phyloP scores from a whole-genome alignment of 2,113 vertebrate genomes.

The Phylloscopus trochilus region DNA sequence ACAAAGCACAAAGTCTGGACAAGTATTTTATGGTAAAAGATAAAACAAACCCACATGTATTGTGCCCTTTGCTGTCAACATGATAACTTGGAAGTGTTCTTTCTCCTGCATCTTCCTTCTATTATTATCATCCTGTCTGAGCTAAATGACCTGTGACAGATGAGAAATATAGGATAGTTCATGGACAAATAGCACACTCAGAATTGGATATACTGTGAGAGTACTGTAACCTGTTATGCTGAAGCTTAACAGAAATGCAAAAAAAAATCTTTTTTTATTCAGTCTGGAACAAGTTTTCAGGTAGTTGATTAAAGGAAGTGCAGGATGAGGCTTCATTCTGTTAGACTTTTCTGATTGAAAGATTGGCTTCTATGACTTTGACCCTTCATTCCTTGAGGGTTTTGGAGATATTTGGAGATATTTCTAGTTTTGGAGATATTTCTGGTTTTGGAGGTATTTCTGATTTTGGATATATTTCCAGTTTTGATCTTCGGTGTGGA shows the following conservation, averaged over 20 bases:
- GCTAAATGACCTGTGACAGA: constrained; percentile 38
- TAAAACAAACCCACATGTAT: background rate
- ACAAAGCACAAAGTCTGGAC: background rate
- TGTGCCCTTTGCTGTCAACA: constrained; percentile 46
- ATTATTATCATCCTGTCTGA: constrained; percentile 11
- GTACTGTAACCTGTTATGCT: background rate
- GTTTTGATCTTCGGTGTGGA: background rate
- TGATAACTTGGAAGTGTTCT: background rate
- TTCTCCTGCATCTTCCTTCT: background rate
- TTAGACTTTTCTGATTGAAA: background rate
- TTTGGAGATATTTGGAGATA: background rate
- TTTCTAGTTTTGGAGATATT: too few relatives aligned
- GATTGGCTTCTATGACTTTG: background rate
- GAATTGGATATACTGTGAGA: background rate
- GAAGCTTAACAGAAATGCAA: background rate
- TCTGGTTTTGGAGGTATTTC: background rate
- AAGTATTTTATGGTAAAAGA: background rate
- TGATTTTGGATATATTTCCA: background rate
- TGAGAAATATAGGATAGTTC: constrained; percentile 7
- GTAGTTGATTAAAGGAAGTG: background rate
- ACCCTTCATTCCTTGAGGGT: background rate
- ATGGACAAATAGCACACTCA: background rate
- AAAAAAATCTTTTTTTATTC: background rate
- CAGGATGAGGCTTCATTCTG: background rate
- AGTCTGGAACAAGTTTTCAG: background rate